Percentiles rank a stretch among this genome's conserved stretches.
Conservation (phyloP, 2,113 vertebrate genomes). For the Gallinago media region DNA sequence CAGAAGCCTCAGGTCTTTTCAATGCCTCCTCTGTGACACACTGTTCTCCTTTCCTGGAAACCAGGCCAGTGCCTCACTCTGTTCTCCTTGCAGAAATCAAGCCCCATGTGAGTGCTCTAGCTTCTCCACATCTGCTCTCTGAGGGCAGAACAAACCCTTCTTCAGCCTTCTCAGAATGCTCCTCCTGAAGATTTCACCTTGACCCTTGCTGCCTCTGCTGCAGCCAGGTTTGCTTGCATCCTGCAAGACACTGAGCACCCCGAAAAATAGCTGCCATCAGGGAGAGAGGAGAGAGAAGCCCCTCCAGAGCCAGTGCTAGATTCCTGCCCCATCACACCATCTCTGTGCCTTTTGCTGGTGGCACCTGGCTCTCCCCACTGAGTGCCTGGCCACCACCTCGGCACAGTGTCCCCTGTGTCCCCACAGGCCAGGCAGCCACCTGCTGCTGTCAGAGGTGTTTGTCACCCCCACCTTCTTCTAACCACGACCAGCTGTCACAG, state of each 20-base stretch:
- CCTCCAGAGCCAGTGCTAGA: neutral
- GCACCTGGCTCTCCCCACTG: neutral
- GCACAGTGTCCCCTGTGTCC: neutral
- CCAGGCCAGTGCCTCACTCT: constrained; percentile 46
- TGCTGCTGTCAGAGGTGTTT: neutral
- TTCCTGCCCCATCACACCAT: neutral
- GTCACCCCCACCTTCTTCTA: neutral
- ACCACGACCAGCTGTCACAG: constrained; percentile 1
- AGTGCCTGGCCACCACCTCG: fast-evolving
- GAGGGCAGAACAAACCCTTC: neutral
- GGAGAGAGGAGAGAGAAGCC: neutral
- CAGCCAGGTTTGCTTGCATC: neutral
- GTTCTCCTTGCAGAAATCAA: constrained; percentile 26
- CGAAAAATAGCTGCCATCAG: neutral
- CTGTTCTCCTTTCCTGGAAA: constrained; percentile 69
- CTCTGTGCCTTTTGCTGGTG: neutral
- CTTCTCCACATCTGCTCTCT: neutral
- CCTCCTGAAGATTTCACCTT: neutral
- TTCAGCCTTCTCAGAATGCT: neutral
- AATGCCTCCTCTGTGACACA: constrained; percentile 56
- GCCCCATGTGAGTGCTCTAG: neutral
- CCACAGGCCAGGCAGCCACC: neutral
- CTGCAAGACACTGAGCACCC: neutral
- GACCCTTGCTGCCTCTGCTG: neutral
- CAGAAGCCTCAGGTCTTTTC: constrained; percentile 53